phyloP scores from a whole-genome alignment of 2,113 vertebrate species.

The Ammodytes marinus region DNA sequence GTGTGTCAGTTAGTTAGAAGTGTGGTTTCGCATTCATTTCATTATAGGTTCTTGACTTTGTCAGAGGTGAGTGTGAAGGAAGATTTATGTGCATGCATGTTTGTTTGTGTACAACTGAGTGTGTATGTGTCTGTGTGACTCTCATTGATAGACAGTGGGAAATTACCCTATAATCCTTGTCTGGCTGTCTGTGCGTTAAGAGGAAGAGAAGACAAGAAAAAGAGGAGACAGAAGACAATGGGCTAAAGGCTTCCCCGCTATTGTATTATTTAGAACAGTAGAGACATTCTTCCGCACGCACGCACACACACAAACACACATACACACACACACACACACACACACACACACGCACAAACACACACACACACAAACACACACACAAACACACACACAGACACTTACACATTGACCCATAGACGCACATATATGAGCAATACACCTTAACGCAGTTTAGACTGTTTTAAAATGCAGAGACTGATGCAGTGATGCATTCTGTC shows the following conservation, averaged over 20 bases:
- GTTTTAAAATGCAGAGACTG: slow-evolving; percentile 78
- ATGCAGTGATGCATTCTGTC: slow-evolving; percentile 67
- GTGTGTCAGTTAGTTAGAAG: slow-evolving; percentile 13
- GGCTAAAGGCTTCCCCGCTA: slow-evolving; percentile 63
- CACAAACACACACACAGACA: slow-evolving; percentile 17
- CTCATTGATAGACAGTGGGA: slow-evolving; percentile 62
- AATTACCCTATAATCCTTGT: slow-evolving; percentile 56
- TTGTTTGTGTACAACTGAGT: not conserved
- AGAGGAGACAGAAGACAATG: slow-evolving; percentile 40
- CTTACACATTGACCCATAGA: not conserved
- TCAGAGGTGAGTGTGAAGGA: slow-evolving; percentile 12
- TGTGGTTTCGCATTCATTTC: slow-evolving; percentile 22
- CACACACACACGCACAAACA: not conserved
- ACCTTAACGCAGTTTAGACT: slow-evolving; percentile 54
- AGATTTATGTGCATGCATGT: slow-evolving; percentile 13
- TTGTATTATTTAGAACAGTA: slow-evolving; percentile 78
- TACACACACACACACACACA: not conserved
- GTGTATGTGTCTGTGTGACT: slow-evolving; percentile 45
- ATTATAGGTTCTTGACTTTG: slow-evolving; percentile 11
- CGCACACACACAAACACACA: slow-evolving; percentile 8
- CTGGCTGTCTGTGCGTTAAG: slow-evolving; percentile 50
- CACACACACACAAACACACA: not conserved
- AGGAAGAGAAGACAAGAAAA: slow-evolving; percentile 34
- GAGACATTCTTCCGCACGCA: slow-evolving; percentile 45
- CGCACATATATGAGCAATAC: slow-evolving; percentile 34